Evolutionary conservation across 2,797 vertebrate species (phyloP).

Genomic region (Squalus acanthias): DNA sequence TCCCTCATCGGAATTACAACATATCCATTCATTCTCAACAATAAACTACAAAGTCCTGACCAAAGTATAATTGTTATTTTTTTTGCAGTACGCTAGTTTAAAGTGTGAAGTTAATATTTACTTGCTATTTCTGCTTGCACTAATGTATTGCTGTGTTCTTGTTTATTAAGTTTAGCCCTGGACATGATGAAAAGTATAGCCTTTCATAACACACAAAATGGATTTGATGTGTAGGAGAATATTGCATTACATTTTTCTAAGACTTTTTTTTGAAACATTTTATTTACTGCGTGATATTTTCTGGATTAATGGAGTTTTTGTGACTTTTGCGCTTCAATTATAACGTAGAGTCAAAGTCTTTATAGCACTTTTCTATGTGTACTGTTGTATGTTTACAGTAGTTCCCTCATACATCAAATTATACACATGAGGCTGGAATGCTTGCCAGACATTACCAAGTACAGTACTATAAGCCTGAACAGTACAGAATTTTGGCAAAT

Average conservation of each 20-base stretch:
- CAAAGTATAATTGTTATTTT: background rate
- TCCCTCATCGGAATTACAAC: background rate
- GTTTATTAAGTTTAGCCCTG: background rate
- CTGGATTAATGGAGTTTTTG: constrained; percentile 12
- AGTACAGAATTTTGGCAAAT: constrained; percentile 8
- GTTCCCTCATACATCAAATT: background rate
- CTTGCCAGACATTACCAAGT: constrained; percentile 11
- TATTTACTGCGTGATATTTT: background rate
- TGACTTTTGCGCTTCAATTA: background rate
- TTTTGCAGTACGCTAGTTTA: background rate
- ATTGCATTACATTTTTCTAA: background rate
- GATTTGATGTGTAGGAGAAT: background rate
- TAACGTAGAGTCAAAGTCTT: background rate
- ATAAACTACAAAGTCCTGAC: background rate
- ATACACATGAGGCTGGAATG: constrained; percentile 20
- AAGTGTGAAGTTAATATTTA: background rate
- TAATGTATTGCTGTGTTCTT: background rate
- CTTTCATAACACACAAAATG: background rate
- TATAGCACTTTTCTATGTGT: background rate
- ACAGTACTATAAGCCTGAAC: background rate
- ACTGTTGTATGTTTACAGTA: background rate
- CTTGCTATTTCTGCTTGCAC: background rate
- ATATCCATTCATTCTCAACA: background rate
- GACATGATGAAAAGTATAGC: background rate
- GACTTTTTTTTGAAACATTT: background rate